Base-by-base conservation (phyloP, 2,888 invertebrate species). In the Nysson spinosus region DNA sequence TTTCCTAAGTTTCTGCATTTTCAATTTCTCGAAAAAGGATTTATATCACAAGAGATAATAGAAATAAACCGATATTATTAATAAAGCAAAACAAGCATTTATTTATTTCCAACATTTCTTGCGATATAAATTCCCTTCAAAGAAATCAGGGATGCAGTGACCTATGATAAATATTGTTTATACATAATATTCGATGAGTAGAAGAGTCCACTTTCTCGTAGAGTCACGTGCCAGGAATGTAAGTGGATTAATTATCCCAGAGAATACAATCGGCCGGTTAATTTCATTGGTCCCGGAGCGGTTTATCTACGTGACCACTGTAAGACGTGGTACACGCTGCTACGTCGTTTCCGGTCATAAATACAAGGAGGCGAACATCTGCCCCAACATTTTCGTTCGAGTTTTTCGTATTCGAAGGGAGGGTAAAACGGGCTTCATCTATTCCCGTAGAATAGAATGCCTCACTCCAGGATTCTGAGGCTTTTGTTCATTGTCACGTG, bases 221-320 rank as follows among this genome's bases (percentile, higher is more conserved):
- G 30, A 30, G 61, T 71, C 75, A 75, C 75, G 75, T 61, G 57
- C 61, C 37, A 47, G n/a, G n/a, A 7, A 40, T 46, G 50, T 67
- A 75, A 75, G 62, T 66, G 64, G 69, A 72, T 75, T 75, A 72
- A 75, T 75, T 75, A 72, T 57, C 60, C 34, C 58, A 3, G 46
- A 34, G 69, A 65, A 72, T 72, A 69, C 69, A 75, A 75, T 69
- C 58, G 64, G 52, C 46, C 51, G 26, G 72, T 67, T 75, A 75
- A 75, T 69, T 69, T 55, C 56, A 66, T 69, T 72, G 51, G 52
- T 67, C 47, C 56, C 30, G 56, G 24, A 56, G n/a, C 43, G 37
- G 46, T 46, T 66, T 49, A 52, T 35, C 47, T 75, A 75, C 75
- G 66, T 75, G 66, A 67, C 64, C 57, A 11, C 16, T 43, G 40